These are phyloP conservation scores for Clarias batrachus DNA, from an alignment of 2,113 vertebrate species.

Conservation along the genomic window DNA sequence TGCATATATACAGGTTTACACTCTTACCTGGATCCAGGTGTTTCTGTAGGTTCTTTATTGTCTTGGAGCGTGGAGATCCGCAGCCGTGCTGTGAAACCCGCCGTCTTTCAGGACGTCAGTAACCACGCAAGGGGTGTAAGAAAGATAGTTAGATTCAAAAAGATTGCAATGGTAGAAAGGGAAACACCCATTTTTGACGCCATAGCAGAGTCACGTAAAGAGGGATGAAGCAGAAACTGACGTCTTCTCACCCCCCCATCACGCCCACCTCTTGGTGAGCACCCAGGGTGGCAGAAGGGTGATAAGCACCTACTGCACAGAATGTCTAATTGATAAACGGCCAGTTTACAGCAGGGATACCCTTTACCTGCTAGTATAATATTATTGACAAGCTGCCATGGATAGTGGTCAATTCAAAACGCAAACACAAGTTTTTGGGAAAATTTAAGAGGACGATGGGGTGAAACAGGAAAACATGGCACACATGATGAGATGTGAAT, in stretches of 20 bases:
- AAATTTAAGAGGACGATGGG: neutral
- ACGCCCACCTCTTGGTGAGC: conserved; percentile 42
- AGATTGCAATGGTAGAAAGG: conserved; percentile 40
- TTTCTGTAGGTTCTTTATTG: conserved; percentile 62
- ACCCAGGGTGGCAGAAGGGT: conserved; percentile 35
- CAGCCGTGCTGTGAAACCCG: conserved; percentile 41
- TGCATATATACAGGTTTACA: conserved; percentile 47
- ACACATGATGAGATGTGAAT: neutral
- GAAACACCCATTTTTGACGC: conserved; percentile 70
- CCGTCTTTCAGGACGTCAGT: conserved; percentile 55
- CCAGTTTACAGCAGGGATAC: conserved; percentile 73
- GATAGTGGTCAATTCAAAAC: neutral
- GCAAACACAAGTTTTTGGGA: neutral
- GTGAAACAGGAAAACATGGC: neutral
- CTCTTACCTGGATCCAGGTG: conserved; percentile 73
- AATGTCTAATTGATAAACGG: conserved; percentile 62
- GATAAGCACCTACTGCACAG: conserved; percentile 65
- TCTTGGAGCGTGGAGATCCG: conserved; percentile 48
- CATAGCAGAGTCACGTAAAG: conserved; percentile 49
- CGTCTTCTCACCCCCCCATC: conserved; percentile 42
- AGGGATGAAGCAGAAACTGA: conserved; percentile 15
- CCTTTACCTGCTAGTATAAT: conserved; percentile 62
- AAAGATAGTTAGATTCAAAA: conserved; percentile 49
- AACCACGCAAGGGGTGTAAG: conserved; percentile 41
- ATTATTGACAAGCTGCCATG: neutral